Base-by-base conservation (phyloP, 1,140 invertebrate species). In the Pygmarrhopalites habei region DNA sequence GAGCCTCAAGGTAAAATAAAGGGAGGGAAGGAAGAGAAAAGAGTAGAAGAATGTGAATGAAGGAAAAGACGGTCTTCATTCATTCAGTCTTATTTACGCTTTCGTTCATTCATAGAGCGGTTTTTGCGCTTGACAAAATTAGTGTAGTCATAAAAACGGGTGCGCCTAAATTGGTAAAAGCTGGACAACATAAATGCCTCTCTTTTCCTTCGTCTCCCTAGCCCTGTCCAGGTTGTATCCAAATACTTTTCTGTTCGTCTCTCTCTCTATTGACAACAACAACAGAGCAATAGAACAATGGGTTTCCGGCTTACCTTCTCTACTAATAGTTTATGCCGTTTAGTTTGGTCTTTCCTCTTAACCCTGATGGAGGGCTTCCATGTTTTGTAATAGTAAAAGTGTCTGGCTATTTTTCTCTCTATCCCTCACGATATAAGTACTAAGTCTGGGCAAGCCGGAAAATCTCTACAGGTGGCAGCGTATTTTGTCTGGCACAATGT, bases 51-150 rank as follows among this genome's bases (percentile, higher is more conserved):
- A 43, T 30, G 63, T 64, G 63, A 64, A 64, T 64, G 63, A 44
- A 64, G 23, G 56, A 29, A n/a, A 64, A 58, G 30, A 44, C 28
- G 49, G 35, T 39, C n/a, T n/a, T 23, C 43, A 12, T 64, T 56
- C 55, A 57, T 58, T 35, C 55, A 39, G 21, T 35, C 30, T 25
- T 58, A 51, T 58, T 59, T 59, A 55, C 23, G 30, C 46, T 46
- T 19, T 44, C 15, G 5, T 51, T 64, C 63, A 64, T 64, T 64
- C 57, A 64, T 64, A 30, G 60, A 62, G 55, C 29, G 30, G 35
- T 53, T 62, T 62, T 62, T 62, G 60, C 49, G 60, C 60, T 61
- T 55, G 49, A 62, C 60, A 49, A 62, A 62, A 62, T 55, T 62
- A 62, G 49, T 53, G 51, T 55, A 60, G 58, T 21, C 58, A 58